phyloP scores from a whole-genome alignment of 1,140 invertebrate species.

The Cephus cinctus region DNA sequence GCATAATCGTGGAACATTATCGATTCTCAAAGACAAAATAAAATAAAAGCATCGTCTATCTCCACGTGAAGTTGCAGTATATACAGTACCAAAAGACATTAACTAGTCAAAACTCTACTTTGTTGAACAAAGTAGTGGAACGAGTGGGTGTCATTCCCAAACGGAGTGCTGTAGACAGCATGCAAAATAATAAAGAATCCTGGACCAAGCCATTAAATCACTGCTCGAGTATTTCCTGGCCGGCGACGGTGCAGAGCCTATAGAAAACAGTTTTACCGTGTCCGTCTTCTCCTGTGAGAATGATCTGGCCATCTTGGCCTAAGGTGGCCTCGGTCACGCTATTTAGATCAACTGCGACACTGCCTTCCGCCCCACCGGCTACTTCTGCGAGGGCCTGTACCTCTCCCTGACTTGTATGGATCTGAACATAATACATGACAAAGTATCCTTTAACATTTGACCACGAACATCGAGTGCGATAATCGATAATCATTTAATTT shows the following conservation, averaged over 20 bases:
- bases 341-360: constrained; percentile 82
- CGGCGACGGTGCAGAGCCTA: constrained; percentile 58
- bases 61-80: constrained; percentile 24
- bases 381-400: constrained; percentile 79
- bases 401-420: constrained; percentile 75
- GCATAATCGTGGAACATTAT: too few species aligned
- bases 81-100: constrained; percentile 25
- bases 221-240: constrained; percentile 55
- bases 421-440: constrained; percentile 56
- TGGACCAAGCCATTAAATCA: constrained; percentile 39
- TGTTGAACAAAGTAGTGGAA: constrained; percentile 28
- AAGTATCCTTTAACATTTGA: background rate
- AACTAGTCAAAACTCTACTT: constrained; percentile 37
- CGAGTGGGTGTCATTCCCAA: constrained; percentile 37
- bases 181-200: constrained; percentile 50
- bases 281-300: constrained; percentile 91
- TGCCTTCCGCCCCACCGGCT: constrained; percentile 62
- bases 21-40: too few species aligned
- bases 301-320: constrained; percentile 91
- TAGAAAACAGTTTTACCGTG: constrained; percentile 72
- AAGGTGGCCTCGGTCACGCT: constrained; percentile 83
- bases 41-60: constrained; percentile 29
- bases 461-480: background rate
- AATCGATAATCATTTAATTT: too few species aligned
- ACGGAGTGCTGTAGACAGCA: constrained; percentile 47